A percentile compares a stretch with the other conserved stretches of the same genome.
Evolutionary conservation across 2,113 vertebrate genomes (phyloP).

Genomic region (Hystrix brachyura): DNA sequence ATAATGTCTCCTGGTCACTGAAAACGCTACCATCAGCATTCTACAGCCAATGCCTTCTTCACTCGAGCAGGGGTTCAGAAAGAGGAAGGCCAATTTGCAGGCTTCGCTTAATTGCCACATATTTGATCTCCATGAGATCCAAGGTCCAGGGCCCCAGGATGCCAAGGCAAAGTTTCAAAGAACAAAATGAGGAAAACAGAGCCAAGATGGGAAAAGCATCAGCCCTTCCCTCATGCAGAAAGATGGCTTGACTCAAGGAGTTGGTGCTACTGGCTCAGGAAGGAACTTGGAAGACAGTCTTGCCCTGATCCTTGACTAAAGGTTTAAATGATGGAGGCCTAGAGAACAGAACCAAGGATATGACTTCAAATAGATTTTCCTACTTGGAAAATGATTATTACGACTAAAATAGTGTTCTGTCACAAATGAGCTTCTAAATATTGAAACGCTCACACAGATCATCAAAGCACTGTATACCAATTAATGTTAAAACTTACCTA

Average conservation of each 20-base stretch:
- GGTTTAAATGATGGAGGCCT: neutral
- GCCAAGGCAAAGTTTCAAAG: neutral
- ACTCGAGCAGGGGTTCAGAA: neutral
- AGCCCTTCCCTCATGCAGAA: neutral
- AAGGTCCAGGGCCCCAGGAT: neutral
- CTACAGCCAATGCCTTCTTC: neutral
- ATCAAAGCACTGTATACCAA: fast-evolving
- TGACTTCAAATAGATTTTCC: fast-evolving
- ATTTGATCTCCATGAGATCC: neutral
- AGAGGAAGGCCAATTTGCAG: neutral
- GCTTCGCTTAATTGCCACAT: neutral
- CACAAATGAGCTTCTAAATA: neutral
- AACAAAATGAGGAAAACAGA: neutral
- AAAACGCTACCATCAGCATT: neutral
- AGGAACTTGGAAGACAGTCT: neutral
- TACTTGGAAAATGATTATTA: neutral
- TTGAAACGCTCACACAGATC: fast-evolving
- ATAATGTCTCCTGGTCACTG: neutral
- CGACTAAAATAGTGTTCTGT: fast-evolving
- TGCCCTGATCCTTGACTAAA: neutral
- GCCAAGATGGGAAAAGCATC: neutral
- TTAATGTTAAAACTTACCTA: constrained; percentile 87
- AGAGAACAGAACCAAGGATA: neutral
- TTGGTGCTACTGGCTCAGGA: fast-evolving
- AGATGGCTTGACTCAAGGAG: neutral